Base-by-base conservation (phyloP, 35 echinoderm and acorn worm genomes). In the Ophioderma brevispina region DNA sequence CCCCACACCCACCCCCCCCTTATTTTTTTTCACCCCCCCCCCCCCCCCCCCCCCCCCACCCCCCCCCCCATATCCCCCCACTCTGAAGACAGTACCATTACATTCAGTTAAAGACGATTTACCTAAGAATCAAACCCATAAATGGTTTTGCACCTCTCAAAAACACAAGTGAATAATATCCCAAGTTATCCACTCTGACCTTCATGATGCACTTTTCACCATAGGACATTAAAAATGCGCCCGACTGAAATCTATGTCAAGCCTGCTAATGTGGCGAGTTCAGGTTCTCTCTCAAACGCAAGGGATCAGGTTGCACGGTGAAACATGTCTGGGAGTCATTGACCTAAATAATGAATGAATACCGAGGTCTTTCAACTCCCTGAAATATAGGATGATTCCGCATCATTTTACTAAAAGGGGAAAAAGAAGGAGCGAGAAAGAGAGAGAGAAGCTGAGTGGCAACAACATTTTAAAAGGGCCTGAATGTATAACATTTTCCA, bases 331-430 rank as follows among this genome's bases (percentile, higher is more conserved):
- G 15, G 6, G 6, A 70, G 59, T 70, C 59, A 70, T 70, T 70
- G 59, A 70, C 59, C 59, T 25, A 70, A 70, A 70, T 70, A 70
- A 18, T 70, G 59, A 70, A 70, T 70, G 59, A 70, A 70, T 70
- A 70, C 59, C 28, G 59, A 70, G 59, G 59, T 70, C 59, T 70
- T 70, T 70, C 59, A 70, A 70, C 59, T 70, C 59, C 59, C 59
- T 70, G 28, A 70, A 25, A 25, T 15, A 70, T 70, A 70, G 3
- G 28, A 70, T 25, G 59, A 18, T 70, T 70, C 59, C n/a, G 23
- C 15, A 70, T 70, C 59, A 70, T 46, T 4, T 46, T 46, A 8
- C 4, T 17, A 17, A 46, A 46, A 46, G 5, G 17, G 17, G 41
- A 17, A 17, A 17, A 46, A 46, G 4, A 17, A 8, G 41, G 41